A percentile compares a stretch with the other conserved stretches of the same genome.
phyloP scores from a whole-genome alignment of 2,888 invertebrate genomes.

The Sphecodes monilicornis region DNA sequence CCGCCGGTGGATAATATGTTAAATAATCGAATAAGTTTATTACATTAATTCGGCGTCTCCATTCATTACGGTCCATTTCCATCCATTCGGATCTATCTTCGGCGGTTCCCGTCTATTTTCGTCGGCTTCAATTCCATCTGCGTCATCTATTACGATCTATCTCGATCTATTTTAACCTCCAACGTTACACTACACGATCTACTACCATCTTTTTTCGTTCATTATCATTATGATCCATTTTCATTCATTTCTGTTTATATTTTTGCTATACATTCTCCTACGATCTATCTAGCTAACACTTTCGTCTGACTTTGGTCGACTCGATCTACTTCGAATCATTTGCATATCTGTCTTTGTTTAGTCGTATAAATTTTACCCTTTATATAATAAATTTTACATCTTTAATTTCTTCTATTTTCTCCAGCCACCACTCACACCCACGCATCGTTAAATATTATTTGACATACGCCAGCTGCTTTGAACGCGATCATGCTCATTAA shows the following conservation, averaged over 20 bases:
- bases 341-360: not conserved
- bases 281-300: not conserved
- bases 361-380: not conserved
- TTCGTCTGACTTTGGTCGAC: not conserved
- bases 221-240: not conserved
- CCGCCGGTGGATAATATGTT: too few relatives aligned
- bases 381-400: too few relatives aligned
- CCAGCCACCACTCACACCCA: not conserved
- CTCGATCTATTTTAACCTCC: not conserved
- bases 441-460: not conserved
- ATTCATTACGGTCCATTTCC: not conserved
- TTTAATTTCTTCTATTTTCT: not conserved
- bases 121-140: not conserved
- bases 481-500: not conserved
- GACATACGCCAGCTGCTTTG: not conserved
- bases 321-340: not conserved
- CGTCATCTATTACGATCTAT: slow-evolving; percentile 2
- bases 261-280: not conserved
- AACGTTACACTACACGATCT: not conserved
- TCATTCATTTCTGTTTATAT: not conserved
- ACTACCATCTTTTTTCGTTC: not conserved
- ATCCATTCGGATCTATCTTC: not conserved
- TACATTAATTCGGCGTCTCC: not conserved
- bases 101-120: not conserved
- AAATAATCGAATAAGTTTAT: too few relatives aligned